These are phyloP conservation scores for Hyposoter didymator DNA, from an alignment of 2,888 invertebrate species.

Conservation along the genomic window DNA sequence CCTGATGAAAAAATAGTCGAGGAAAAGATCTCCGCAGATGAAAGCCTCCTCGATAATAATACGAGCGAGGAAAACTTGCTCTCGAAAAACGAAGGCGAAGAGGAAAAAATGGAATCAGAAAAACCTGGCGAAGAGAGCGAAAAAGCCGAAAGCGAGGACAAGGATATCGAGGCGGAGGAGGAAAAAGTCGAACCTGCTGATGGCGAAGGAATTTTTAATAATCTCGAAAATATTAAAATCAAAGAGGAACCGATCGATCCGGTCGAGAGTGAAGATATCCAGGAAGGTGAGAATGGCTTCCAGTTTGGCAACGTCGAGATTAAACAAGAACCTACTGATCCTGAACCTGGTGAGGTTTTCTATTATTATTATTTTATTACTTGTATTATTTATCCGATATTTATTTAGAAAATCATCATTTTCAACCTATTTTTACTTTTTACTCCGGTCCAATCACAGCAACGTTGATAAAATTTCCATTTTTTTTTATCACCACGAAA, in stretches of 20 bases:
- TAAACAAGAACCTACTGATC: constrained; percentile 79
- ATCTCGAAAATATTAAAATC: constrained; percentile 86
- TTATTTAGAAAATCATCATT: neutral
- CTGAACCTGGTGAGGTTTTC: constrained; percentile 76
- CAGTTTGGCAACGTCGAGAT: constrained; percentile 74
- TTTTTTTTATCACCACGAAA: neutral
- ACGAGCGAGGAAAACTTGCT: constrained; percentile 33
- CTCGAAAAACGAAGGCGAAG: constrained; percentile 57
- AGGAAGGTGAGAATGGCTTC: constrained; percentile 72
- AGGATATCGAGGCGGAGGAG: constrained; percentile 84
- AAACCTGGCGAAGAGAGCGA: constrained; percentile 87
- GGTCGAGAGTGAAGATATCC: constrained; percentile 63
- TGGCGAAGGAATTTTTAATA: constrained; percentile 53
- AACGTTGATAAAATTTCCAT: no score
- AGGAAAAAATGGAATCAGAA: constrained; percentile 63
- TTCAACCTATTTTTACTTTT: neutral
- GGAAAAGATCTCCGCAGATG: constrained; percentile 55
- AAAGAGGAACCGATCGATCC: constrained; percentile 89
- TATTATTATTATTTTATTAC: constrained; percentile 44
- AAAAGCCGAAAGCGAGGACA: constrained; percentile 88
- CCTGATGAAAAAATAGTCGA: constrained; percentile 66
- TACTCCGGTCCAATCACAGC: no score
- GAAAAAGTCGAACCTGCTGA: constrained; percentile 82
- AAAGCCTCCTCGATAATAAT: constrained; percentile 62
- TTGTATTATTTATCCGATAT: constrained; percentile 15